Percentiles rank a stretch among this genome's conserved stretches.
Conservation (phyloP, 2,888 invertebrate species). For the Caenorhabditis afra region DNA sequence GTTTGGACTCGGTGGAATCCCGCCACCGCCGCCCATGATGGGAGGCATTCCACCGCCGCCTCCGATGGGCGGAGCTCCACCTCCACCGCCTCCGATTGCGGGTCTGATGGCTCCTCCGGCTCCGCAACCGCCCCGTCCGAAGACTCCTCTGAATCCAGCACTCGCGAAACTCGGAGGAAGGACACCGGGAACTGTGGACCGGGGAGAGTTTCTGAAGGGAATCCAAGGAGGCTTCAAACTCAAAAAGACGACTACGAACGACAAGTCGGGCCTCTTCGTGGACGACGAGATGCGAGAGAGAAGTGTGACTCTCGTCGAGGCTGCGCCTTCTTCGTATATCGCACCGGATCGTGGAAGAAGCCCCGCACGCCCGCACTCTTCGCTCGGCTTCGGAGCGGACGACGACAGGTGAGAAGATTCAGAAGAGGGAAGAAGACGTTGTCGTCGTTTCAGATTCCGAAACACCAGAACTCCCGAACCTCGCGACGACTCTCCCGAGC, state of each 20-base stretch:
- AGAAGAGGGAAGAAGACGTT: not conserved
- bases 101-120: conserved; percentile 13
- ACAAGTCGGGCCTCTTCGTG: conserved; percentile 73
- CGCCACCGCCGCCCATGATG: conserved; percentile 61
- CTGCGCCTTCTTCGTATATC: conserved; percentile 59
- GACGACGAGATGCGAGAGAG: conserved; percentile 69
- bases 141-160: conserved; percentile 62
- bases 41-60: conserved; percentile 56
- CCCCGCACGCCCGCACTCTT: conserved; percentile 59
- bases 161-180: conserved; percentile 70
- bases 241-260: conserved; percentile 73
- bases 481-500: conserved; percentile 62
- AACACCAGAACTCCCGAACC: conserved; percentile 62
- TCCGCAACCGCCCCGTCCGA: conserved; percentile 46
- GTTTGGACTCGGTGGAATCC: conserved; percentile 48
- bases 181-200: conserved; percentile 62
- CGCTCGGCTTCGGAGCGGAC: conserved; percentile 56
- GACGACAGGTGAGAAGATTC: conserved; percentile 31
- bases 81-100: conserved; percentile 52
- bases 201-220: conserved; percentile 66
- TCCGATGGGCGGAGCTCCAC: conserved; percentile 63
- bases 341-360: conserved; percentile 58
- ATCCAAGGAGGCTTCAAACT: conserved; percentile 70
- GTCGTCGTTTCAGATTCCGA: conserved; percentile 47
- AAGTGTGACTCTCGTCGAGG: conserved; percentile 60